phyloP scores from a whole-genome alignment of 2,888 invertebrate species.

The Pseudolycoriella hygida region DNA sequence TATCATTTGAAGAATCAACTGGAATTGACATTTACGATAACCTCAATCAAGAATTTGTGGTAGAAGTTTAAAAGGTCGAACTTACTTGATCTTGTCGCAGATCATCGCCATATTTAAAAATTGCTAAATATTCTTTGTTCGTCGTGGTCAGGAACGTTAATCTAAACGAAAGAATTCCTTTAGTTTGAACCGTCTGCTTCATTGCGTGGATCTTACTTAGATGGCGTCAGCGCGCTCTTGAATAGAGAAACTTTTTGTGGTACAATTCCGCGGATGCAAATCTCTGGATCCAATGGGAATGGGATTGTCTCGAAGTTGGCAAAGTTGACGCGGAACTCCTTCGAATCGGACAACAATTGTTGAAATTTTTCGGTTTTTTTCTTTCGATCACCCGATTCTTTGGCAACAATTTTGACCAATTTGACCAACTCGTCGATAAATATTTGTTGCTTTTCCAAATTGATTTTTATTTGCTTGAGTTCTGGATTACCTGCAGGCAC shows the following conservation, averaged over 20 bases:
- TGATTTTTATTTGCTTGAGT: conserved; percentile 55
- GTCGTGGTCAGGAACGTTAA: conserved; percentile 66
- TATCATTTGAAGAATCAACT: conserved; percentile 93
- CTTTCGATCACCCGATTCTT: conserved; percentile 81
- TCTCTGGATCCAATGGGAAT: conserved; percentile 84
- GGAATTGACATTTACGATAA: no score
- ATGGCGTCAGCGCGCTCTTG: conserved; percentile 94
- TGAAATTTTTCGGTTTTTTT: conserved; percentile 85
- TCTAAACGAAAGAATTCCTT: conserved; percentile 30
- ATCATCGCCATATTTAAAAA: conserved; percentile 97
- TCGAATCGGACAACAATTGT: conserved; percentile 61
- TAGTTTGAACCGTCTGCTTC: no score
- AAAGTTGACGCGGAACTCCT: conserved; percentile 72
- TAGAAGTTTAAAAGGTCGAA: no score
- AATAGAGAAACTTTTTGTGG: conserved; percentile 83
- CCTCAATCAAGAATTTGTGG: no score
- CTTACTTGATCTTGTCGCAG: conserved; percentile 60
- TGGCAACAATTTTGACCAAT: conserved; percentile 70
- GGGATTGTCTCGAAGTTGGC: conserved; percentile 81
- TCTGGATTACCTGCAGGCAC: conserved; percentile 36
- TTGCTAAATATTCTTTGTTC: conserved; percentile 76
- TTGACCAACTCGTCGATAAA: conserved; percentile 84
- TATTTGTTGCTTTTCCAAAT: conserved; percentile 68
- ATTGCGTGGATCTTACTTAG: conserved; percentile 30
- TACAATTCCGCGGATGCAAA: conserved; percentile 73